Evolutionary conservation across 2,888 invertebrate genomes (phyloP), one percentile per base, ranked within the genome.

Genomic region (Hartigia nigra): DNA sequence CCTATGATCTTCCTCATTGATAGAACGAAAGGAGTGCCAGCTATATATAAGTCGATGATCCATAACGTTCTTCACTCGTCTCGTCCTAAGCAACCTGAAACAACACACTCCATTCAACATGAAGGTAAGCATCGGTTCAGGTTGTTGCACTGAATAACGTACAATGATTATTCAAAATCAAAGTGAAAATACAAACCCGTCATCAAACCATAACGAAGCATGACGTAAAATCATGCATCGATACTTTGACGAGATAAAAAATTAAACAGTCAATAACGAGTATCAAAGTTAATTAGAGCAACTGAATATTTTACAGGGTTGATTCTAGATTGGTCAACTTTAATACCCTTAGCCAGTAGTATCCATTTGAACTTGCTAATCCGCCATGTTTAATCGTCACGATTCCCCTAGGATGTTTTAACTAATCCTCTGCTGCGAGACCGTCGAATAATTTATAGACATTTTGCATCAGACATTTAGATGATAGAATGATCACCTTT

Each of bases 11-110:
- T 76, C 74, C 74, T 35, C 74, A 37, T 36, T 55, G 72, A 75
- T 32, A 75, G 35, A 35, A 74, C 76, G 36, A 75, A 76, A 76
- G 74, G 75, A 34, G 75, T 75, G 34, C 72, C 72, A 34, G 31
- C 72, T 32, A 31, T 76, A 76, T 79, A 79, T 76, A 79, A 79
- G 76, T 69, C 32, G 37, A 76, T 78, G 37, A 70, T 31, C 76
- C 76, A 75, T 36, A 35, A 55, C 12, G n/a, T 74, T 74, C 76
- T 55, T 76, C 76, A 76, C 69, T 79, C 69, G 36, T 76, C 72
- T 76, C 55, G 35, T 76, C 75, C 37, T 69, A 32, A 36, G 74
- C 70, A 74, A 69, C 55, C 55, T 31, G 35, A 4, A 72, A 72
- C 72, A 72, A 72, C 72, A 72, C 31, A 72, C 34, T 34, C 31